Conservation (phyloP, 2,113 vertebrate genomes). For the Cranoglanis bouderius region DNA sequence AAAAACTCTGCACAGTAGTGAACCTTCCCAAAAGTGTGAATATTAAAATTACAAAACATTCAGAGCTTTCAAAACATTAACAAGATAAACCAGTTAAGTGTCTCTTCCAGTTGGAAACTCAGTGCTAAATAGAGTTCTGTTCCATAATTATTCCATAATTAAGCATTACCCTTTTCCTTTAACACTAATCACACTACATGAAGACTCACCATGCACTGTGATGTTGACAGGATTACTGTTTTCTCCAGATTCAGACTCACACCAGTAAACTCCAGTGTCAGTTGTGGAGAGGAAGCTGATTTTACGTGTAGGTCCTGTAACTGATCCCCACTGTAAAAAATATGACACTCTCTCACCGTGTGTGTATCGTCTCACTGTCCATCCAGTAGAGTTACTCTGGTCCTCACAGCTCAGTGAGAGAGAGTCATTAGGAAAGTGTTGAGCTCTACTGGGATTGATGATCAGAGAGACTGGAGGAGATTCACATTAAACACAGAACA, state of each 20-base stretch:
- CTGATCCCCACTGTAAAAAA: not conserved
- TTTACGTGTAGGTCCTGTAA: not conserved
- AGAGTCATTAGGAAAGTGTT: not conserved
- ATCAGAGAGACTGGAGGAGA: constrained; percentile 2
- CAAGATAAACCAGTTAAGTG: not conserved
- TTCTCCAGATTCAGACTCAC: not conserved
- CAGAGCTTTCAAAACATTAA: too few species aligned
- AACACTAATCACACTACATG: not conserved
- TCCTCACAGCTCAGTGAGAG: not conserved
- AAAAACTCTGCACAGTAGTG: too few species aligned
- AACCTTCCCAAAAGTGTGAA: too few species aligned
- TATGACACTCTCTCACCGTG: not conserved
- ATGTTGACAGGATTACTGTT: constrained; percentile 7
- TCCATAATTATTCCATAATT: not conserved
- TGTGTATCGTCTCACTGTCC: not conserved
- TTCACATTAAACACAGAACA: not conserved
- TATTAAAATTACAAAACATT: too few species aligned
- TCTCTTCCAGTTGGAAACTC: not conserved
- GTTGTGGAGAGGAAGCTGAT: not conserved
- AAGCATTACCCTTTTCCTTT: not conserved
- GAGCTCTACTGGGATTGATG: not conserved
- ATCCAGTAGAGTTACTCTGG: not conserved
- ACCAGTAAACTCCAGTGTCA: not conserved
- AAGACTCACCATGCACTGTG: constrained; percentile 7
- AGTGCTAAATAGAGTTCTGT: not conserved